phyloP scores from a whole-genome alignment of 2,888 invertebrate species.

The Plagiodera versicolora region DNA sequence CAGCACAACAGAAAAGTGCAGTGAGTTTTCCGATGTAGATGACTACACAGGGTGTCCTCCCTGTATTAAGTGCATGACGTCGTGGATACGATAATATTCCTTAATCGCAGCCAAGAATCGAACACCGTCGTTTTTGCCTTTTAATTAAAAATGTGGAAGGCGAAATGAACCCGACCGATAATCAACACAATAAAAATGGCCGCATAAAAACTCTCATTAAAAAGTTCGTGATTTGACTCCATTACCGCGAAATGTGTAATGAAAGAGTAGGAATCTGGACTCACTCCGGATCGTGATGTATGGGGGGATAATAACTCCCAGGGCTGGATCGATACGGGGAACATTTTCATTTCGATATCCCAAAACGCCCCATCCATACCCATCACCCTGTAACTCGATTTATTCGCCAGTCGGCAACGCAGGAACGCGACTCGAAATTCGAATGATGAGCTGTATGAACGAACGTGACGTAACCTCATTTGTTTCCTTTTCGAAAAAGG shows the following conservation, averaged over 20 bases:
- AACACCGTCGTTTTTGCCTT: neutral
- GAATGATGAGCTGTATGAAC: conserved; percentile 24
- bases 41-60: no score
- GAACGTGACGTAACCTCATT: conserved; percentile 27
- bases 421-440: neutral
- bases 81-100: neutral
- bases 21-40: no score
- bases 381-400: no score
- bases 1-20: no score
- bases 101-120: neutral
- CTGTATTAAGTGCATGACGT: no score
- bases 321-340: neutral
- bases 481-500: conserved; percentile 25
- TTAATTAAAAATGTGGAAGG: conserved; percentile 4
- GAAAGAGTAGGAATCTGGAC: conserved; percentile 2
- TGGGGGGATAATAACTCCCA: neutral
- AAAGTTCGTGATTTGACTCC: conserved; percentile 9
- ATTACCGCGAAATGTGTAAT: conserved; percentile 2
- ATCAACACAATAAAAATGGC: conserved; percentile 8
- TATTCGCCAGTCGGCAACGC: conserved; percentile 2
- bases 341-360: no score
- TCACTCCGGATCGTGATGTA: neutral
- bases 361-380: no score
- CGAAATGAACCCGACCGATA: conserved; percentile 7
- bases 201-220: conserved; percentile 4